Evolutionary conservation across 2,797 vertebrate genomes (phyloP).

Genomic region (Botia almorhae): DNA sequence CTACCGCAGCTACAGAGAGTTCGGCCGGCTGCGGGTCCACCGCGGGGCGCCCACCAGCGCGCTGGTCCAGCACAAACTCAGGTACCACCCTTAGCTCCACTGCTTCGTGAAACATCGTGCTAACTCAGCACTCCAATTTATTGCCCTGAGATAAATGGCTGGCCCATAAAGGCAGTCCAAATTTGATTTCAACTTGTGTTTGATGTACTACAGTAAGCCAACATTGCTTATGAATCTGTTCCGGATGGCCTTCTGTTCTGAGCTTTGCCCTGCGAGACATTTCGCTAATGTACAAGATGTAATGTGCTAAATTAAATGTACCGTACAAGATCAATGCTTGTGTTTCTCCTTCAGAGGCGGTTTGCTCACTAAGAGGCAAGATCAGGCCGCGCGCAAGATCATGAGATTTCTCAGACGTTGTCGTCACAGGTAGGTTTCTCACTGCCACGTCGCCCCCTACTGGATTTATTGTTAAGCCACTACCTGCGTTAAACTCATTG

Average conservation of each 20-base stretch:
- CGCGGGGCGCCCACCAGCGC: constrained; percentile 83
- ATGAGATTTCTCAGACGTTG: constrained; percentile 99
- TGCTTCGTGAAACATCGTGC: not conserved
- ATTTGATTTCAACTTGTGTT: constrained; percentile 24
- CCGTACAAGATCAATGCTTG: constrained; percentile 11
- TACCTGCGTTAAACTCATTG: constrained; percentile 16
- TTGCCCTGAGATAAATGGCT: constrained; percentile 8
- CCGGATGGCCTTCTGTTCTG: constrained; percentile 31
- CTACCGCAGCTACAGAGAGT: constrained; percentile 96
- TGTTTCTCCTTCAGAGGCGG: constrained; percentile 84
- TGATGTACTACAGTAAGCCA: constrained; percentile 21
- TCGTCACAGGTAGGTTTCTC: constrained; percentile 90
- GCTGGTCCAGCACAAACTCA: constrained; percentile 94
- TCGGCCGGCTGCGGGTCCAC: constrained; percentile 87
- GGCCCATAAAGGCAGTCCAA: constrained; percentile 1
- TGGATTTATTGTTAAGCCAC: not conserved
- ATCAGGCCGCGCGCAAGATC: constrained; percentile 99
- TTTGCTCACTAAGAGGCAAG: constrained; percentile 98
- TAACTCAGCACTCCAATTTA: constrained; percentile 14
- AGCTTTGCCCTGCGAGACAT: constrained; percentile 29
- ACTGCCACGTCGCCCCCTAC: constrained; percentile 41
- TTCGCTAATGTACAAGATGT: constrained; percentile 31
- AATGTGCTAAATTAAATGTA: constrained; percentile 24
- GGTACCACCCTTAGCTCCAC: constrained; percentile 72
- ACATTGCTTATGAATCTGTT: constrained; percentile 17